These are phyloP conservation scores for Gallinago media DNA, from an alignment of 2,113 vertebrate genomes.

Conservation along the genomic window DNA sequence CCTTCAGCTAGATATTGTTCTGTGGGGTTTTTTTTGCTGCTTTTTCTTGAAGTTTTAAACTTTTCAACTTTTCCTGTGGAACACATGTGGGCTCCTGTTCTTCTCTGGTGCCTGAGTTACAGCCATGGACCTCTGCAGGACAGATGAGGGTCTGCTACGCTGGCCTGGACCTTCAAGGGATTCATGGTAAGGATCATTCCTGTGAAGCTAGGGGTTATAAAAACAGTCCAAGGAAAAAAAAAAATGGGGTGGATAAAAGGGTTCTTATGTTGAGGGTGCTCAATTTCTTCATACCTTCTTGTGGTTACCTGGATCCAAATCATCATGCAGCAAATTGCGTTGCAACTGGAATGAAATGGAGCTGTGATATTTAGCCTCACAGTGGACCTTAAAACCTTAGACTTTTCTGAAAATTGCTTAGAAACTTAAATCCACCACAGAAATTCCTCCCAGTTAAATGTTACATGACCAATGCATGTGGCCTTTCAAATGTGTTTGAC, in stretches of 20 bases:
- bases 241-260: not conserved
- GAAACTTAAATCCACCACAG: not conserved
- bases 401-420: not conserved
- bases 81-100: rapidly evolving
- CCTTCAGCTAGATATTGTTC: no score
- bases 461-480: not conserved
- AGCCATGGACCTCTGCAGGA: not conserved
- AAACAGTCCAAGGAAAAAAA: not conserved
- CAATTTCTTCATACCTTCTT: rapidly evolving
- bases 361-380: not conserved
- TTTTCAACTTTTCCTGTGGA: not conserved
- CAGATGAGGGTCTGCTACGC: not conserved
- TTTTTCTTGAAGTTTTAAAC: not conserved
- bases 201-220: not conserved
- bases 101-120: not conserved
- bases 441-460: not conserved
- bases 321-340: rapidly evolving
- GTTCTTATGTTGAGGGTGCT: not conserved
- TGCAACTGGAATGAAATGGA: no score
- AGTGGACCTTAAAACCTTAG: not conserved
- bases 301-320: not conserved
- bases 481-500: not conserved
- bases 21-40: not conserved
- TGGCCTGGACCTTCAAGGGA: not conserved
- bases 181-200: not conserved